phyloP scores from a whole-genome alignment of 2,113 vertebrate species.

The Halichoerus grypus region DNA sequence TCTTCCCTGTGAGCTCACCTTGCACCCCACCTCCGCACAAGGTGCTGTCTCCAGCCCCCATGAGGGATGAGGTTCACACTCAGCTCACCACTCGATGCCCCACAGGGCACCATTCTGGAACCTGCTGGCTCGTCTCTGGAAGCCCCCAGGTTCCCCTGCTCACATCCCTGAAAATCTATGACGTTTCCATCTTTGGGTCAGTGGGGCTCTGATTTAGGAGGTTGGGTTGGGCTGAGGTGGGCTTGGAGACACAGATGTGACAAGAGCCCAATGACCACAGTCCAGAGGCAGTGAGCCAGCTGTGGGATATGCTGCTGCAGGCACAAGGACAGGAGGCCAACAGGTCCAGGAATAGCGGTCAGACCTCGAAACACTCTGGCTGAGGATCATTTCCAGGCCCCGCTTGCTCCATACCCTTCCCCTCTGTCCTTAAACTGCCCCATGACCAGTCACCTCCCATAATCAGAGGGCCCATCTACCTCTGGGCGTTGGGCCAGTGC shows the following conservation, averaged over 20 bases:
- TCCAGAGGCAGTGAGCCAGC: not conserved
- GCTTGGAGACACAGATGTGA: not conserved
- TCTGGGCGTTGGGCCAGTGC: fast-evolving
- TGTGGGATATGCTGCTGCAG: not conserved
- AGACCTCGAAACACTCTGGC: not conserved
- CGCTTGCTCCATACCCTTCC: not conserved
- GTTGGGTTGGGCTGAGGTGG: not conserved
- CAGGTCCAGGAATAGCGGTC: fast-evolving
- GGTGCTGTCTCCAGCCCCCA: not conserved
- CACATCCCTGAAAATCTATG: not conserved
- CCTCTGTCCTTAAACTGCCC: not conserved
- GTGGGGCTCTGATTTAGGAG: not conserved
- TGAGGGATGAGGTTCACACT: not conserved
- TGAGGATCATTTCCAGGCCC: not conserved
- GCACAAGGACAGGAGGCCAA: not conserved
- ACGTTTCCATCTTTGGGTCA: not conserved
- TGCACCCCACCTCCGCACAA: not conserved
- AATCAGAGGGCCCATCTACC: not conserved
- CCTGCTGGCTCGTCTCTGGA: not conserved
- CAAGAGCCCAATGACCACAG: not conserved
- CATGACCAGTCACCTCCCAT: fast-evolving
- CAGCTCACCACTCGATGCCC: not conserved
- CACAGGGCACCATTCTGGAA: not conserved
- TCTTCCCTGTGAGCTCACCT: not conserved
- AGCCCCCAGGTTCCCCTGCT: not conserved